These are phyloP conservation scores for Amphimallon solstitiale DNA, from an alignment of 2,888 invertebrate genomes.

Conservation along the genomic window DNA sequence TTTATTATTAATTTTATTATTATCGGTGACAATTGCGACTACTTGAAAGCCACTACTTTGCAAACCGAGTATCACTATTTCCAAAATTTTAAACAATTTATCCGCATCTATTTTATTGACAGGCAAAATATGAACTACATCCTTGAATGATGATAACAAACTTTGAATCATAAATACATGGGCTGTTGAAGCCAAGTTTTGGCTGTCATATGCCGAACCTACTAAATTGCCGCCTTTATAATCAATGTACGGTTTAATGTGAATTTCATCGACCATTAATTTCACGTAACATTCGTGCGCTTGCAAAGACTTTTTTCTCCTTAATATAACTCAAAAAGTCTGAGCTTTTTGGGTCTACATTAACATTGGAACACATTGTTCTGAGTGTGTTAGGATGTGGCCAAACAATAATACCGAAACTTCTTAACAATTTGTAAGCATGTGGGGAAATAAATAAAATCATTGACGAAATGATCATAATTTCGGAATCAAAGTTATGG, in stretches of 20 bases:
- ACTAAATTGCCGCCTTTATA: constrained; percentile 45
- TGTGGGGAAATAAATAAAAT: too few species aligned
- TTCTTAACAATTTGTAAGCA: too few species aligned
- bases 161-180: constrained; percentile 43
- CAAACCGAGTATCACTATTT: constrained; percentile 41
- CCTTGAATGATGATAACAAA: constrained; percentile 41
- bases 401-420: too few species aligned
- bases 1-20: constrained; percentile 44
- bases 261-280: constrained; percentile 45
- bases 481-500: too few species aligned
- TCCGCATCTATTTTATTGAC: constrained; percentile 35
- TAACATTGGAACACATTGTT: too few species aligned
- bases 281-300: too few species aligned
- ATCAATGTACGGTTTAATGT: constrained; percentile 44
- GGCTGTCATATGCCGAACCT: constrained; percentile 38
- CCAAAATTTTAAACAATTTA: constrained; percentile 24
- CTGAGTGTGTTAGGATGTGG: too few species aligned
- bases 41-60: constrained; percentile 43
- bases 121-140: constrained; percentile 45
- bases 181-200: constrained; percentile 38
- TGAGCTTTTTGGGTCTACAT: too few species aligned
- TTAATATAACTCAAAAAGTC: too few species aligned
- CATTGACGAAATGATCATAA: too few species aligned
- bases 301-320: too few species aligned
- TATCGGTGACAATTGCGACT: constrained; percentile 42